phyloP scores from a whole-genome alignment of 2,113 vertebrate genomes.

The Lota lota region DNA sequence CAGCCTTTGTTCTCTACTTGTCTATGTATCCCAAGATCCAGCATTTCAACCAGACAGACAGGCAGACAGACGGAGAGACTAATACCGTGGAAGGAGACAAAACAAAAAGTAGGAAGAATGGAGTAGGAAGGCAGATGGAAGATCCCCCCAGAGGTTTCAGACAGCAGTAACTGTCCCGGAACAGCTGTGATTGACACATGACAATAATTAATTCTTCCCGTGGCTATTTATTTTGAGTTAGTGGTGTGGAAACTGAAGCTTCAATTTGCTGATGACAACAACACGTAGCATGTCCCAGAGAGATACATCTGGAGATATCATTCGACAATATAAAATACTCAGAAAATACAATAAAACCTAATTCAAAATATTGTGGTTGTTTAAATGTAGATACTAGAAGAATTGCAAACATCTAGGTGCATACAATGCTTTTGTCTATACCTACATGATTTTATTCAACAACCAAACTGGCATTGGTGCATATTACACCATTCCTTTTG shows the following conservation, averaged over 20 bases:
- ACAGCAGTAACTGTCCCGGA: slow-evolving; percentile 13
- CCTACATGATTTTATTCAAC: too few species aligned
- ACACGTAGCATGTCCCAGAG: too few species aligned
- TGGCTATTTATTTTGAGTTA: neutral
- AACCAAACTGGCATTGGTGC: too few species aligned
- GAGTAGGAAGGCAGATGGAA: slow-evolving; percentile 25
- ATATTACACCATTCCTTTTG: too few species aligned
- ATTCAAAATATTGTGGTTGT: too few species aligned
- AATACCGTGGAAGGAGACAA: neutral
- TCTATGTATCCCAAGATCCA: slow-evolving; percentile 54
- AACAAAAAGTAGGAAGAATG: slow-evolving; percentile 18
- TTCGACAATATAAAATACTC: too few species aligned
- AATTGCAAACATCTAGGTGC: too few species aligned
- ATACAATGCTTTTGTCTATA: too few species aligned
- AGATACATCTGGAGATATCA: too few species aligned
- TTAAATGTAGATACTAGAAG: too few species aligned
- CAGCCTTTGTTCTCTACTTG: slow-evolving; percentile 45
- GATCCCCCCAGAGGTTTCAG: slow-evolving; percentile 27
- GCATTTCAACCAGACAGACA: slow-evolving; percentile 43
- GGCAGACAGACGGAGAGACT: slow-evolving; percentile 9
- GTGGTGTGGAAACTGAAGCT: neutral
- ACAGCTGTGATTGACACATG: slow-evolving; percentile 34
- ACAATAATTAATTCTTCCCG: neutral
- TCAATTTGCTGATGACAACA: too few species aligned
- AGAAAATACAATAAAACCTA: too few species aligned